Evolutionary conservation across 1,140 invertebrate species (phyloP).

Genomic region (Hypsibius dujardini): DNA sequence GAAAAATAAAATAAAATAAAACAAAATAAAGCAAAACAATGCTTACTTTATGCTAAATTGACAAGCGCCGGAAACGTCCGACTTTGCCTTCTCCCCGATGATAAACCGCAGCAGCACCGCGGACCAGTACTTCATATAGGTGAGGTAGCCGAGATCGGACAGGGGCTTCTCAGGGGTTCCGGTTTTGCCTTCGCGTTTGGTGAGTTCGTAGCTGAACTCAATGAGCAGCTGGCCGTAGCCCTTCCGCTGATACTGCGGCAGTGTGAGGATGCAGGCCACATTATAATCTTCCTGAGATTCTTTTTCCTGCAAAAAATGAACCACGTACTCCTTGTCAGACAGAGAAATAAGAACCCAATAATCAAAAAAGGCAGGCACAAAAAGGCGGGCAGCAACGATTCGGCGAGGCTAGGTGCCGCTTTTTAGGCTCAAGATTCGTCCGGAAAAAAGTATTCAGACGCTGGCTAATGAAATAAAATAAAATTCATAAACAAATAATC

Average conservation of each 20-base stretch:
- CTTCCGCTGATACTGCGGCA: slow-evolving; percentile 94
- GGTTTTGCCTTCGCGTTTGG: slow-evolving; percentile 88
- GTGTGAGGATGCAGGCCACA: slow-evolving; percentile 93
- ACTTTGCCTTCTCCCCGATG: slow-evolving; percentile 56
- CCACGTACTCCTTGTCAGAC: neutral
- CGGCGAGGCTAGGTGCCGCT: too few relatives aligned
- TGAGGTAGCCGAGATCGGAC: slow-evolving; percentile 75
- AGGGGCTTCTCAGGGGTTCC: slow-evolving; percentile 88
- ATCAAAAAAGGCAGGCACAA: too few relatives aligned
- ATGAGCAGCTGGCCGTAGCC: slow-evolving; percentile 96
- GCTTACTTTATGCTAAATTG: slow-evolving; percentile 84
- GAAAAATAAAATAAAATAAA: too few relatives aligned
- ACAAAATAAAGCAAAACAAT: slow-evolving; percentile 18
- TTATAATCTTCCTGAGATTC: slow-evolving; percentile 99
- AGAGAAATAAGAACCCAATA: neutral
- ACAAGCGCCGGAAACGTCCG: slow-evolving; percentile 60
- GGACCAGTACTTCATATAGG: slow-evolving; percentile 84
- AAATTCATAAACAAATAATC: too few relatives aligned
- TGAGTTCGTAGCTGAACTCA: slow-evolving; percentile 96
- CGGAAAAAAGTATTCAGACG: too few relatives aligned
- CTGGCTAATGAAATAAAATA: too few relatives aligned
- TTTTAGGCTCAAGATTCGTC: too few relatives aligned
- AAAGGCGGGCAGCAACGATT: neutral
- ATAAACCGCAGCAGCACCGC: slow-evolving; percentile 82
- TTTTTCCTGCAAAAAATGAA: slow-evolving; percentile 50